These are phyloP conservation scores for Noturus placidus DNA, from an alignment of 2,113 vertebrate genomes.

Conservation along the genomic window DNA sequence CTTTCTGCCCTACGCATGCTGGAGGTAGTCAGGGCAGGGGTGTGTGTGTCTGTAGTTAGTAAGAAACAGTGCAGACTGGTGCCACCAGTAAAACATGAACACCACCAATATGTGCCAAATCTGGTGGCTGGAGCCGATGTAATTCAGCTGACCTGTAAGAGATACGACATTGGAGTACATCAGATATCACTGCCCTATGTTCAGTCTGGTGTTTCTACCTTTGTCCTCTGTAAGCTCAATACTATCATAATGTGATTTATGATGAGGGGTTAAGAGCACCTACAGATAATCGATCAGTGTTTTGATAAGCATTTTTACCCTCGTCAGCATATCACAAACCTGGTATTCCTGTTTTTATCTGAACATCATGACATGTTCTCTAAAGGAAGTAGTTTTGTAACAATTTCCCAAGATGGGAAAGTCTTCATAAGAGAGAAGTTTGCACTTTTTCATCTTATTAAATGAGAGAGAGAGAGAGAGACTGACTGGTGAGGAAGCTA, in stretches of 20 bases:
- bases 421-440: background rate
- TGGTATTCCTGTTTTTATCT: background rate
- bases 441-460: background rate
- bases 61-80: constrained; percentile 87
- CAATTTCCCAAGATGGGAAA: background rate
- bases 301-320: background rate
- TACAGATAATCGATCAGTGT: background rate
- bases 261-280: too few relatives aligned
- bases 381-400: background rate
- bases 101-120: constrained; percentile 93
- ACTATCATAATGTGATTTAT: too few relatives aligned
- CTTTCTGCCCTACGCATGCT: constrained; percentile 39
- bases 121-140: constrained; percentile 95
- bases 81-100: constrained; percentile 97
- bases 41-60: constrained; percentile 87
- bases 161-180: background rate
- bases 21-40: constrained; percentile 76
- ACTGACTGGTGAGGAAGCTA: too few relatives aligned
- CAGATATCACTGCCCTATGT: background rate
- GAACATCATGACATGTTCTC: background rate
- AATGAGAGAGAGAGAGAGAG: background rate
- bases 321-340: background rate
- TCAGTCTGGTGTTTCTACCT: background rate
- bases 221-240: background rate
- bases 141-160: constrained; percentile 89